Conservation (phyloP, 2,888 invertebrate genomes). For the Sarcophaga subvicina region DNA sequence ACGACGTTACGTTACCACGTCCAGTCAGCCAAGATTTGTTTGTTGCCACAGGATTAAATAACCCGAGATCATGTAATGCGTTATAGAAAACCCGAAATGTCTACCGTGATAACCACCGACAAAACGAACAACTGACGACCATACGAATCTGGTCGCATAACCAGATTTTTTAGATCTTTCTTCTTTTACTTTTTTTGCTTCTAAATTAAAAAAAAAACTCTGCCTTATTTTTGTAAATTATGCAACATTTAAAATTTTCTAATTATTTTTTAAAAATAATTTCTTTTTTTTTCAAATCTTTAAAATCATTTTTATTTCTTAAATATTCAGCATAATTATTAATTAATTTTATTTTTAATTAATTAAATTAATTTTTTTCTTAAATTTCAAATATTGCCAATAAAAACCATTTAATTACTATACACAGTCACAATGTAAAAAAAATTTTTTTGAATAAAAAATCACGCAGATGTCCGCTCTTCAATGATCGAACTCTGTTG, state of each 20-base stretch:
- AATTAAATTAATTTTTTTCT: not conserved
- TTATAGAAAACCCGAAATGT: not conserved
- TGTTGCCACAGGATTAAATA: constrained; percentile 38
- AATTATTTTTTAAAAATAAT: not conserved
- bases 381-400: too few relatives aligned
- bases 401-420: not conserved
- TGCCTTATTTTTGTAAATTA: not conserved
- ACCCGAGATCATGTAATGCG: constrained; percentile 22
- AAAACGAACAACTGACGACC: not conserved
- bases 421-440: not conserved
- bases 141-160: not conserved
- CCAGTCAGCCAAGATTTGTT: constrained; percentile 28
- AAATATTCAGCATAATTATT: constrained; percentile 16
- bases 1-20: constrained; percentile 8
- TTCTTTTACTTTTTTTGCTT: too few relatives aligned
- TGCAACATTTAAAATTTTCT: constrained; percentile 1
- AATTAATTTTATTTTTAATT: constrained; percentile 1
- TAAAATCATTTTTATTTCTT: not conserved
- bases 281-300: not conserved
- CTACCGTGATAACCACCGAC: not conserved
- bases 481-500: constrained; percentile 68
- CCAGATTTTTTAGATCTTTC: too few relatives aligned
- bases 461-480: constrained; percentile 54
- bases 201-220: too few relatives aligned
- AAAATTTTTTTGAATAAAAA: not conserved